Evolutionary conservation across 2,888 invertebrate species (phyloP).

Genomic region (Linnaemya tessellans): DNA sequence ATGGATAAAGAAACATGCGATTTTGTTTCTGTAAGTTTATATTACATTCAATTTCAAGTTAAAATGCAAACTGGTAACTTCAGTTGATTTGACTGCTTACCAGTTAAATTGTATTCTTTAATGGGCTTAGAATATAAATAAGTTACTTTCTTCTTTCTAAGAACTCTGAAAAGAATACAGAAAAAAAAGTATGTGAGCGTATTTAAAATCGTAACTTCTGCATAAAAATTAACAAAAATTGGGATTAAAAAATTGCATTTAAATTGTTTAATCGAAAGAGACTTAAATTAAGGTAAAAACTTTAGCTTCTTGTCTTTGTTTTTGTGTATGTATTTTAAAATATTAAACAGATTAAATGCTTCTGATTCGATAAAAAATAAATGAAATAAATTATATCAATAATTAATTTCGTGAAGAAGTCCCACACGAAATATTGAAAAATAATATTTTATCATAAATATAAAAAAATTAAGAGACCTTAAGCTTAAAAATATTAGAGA

Average conservation of each 20-base stretch:
- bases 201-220: neutral
- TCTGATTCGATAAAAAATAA: too few relatives aligned
- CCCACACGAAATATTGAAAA: too few relatives aligned
- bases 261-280: neutral
- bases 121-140: conserved; percentile 44
- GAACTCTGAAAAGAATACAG: neutral
- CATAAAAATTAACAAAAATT: neutral
- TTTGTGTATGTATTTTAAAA: too few relatives aligned
- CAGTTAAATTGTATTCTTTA: conserved; percentile 26
- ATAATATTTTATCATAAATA: too few relatives aligned
- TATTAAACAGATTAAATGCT: too few relatives aligned
- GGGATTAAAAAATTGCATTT: neutral
- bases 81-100: conserved; percentile 44
- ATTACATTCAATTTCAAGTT: conserved; percentile 39
- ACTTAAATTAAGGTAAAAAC: too few relatives aligned
- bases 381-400: too few relatives aligned
- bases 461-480: too few relatives aligned
- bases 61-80: conserved; percentile 21
- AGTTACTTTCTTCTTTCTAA: neutral
- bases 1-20: neutral
- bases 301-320: too few relatives aligned
- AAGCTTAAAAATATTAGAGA: too few relatives aligned
- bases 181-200: neutral
- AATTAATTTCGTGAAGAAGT: too few relatives aligned
- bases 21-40: conserved; percentile 1